Base-by-base conservation (phyloP, 2,113 vertebrate species). In the Zeus faber region DNA sequence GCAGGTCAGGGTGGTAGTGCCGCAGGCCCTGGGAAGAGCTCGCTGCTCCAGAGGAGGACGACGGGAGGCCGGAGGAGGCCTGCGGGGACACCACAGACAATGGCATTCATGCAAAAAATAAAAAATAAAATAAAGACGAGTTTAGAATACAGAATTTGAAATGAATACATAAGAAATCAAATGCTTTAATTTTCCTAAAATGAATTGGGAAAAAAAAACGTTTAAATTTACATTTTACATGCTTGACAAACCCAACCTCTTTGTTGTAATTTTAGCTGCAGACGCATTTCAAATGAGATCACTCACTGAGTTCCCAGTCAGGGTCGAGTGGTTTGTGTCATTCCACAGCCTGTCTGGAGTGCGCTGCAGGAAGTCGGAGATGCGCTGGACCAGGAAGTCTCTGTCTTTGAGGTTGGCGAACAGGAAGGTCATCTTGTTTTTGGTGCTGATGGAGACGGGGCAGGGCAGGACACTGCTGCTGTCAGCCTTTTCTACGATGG, bases 391-490 rank as follows among this genome's bases (percentile, higher is more conserved):
- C 70, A 99, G 78, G 82, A 99, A 98, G 83, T 98, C 94, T 1
- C 95, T 87, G 76, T 99, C 96, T 81, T 90, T 95, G 44, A 99
- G 89, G 85, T 98, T 98, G 71, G 97, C 96, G 1, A 99, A 99
- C 50, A 99, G 88, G 87, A 99, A 99, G 46, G 91, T 97, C 93
- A 96, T 97, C 87, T 98, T 98, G 79, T 91, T 96, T 79, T 91
- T 97, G 57, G 95, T 98, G 89, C 96, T 98, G 85, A 99, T 98
- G 49, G 95, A 98, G 55, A 99, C 88, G 1, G 97, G 97, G 62
- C 95, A 96, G 3, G 96, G 97, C 55, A 99, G 84, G 43, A 99
- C 91, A 0, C 91, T 93, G 85, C 94, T 97, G 76, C 95, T 97
- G 83, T 98, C 97, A 0, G 97, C 97, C 79, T 98, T 99, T 70